These are phyloP conservation scores for Eristalis arbustorum DNA, from an alignment of 2,888 invertebrate species.

Conservation along the genomic window DNA sequence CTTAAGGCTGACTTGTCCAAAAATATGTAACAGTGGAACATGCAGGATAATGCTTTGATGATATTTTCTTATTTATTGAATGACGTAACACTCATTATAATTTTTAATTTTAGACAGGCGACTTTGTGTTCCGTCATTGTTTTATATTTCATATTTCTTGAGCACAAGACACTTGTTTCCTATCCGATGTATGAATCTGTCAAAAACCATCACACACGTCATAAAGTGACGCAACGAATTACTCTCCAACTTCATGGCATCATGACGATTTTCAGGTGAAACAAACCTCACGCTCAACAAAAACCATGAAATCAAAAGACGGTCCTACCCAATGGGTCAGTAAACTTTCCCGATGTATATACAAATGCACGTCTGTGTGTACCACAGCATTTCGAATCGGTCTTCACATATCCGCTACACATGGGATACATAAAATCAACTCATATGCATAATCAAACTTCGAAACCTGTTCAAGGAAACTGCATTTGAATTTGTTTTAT, in stretches of 20 bases:
- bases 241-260: not conserved
- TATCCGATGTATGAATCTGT: not conserved
- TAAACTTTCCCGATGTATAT: constrained; percentile 43
- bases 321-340: constrained; percentile 23
- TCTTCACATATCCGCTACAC: not conserved
- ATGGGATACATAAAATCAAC: not conserved
- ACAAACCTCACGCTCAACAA: not conserved
- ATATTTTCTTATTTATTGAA: too few relatives aligned
- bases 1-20: too few relatives aligned
- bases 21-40: too few relatives aligned
- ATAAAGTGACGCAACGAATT: not conserved
- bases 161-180: not conserved
- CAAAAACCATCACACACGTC: not conserved
- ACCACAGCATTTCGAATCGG: not conserved
- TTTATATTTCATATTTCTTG: too few relatives aligned
- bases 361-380: not conserved
- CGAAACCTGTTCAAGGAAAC: constrained; percentile 6
- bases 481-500: constrained; percentile 18
- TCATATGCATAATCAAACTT: not conserved
- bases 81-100: too few relatives aligned
- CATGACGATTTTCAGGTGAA: not conserved
- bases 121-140: too few relatives aligned
- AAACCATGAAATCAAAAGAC: constrained; percentile 4
- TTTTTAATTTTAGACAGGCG: too few relatives aligned
- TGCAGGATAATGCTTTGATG: too few relatives aligned